Conservation (phyloP, 2,888 invertebrate genomes). For the Psylliodes chrysocephalus region DNA sequence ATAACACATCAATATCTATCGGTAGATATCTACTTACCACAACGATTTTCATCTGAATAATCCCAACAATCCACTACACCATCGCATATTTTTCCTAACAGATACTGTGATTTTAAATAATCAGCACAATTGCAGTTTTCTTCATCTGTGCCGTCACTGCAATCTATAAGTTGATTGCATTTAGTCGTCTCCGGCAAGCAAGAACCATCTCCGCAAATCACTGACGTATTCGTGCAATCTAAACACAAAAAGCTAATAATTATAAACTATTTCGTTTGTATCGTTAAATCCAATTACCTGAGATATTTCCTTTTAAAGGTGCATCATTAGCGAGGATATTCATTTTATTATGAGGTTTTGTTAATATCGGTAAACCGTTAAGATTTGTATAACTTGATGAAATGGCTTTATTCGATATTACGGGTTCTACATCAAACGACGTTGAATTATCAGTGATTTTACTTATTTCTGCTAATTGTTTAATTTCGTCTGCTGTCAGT, state of each 20-base stretch:
- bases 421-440: conserved; percentile 62
- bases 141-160: conserved; percentile 77
- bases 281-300: conserved; percentile 22
- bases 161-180: conserved; percentile 79
- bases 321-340: conserved; percentile 46
- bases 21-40: no score
- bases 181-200: conserved; percentile 74
- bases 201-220: conserved; percentile 69
- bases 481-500: conserved; percentile 60
- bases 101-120: conserved; percentile 75
- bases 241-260: conserved; percentile 11
- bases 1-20: no score
- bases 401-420: conserved; percentile 72
- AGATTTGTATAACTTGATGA: conserved; percentile 72
- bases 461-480: conserved; percentile 69
- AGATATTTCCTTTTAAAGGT: conserved; percentile 60
- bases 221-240: conserved; percentile 36
- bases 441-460: conserved; percentile 68
- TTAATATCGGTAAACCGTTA: conserved; percentile 74
- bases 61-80: conserved; percentile 84
- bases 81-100: conserved; percentile 80
- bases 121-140: conserved; percentile 80
- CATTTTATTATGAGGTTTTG: conserved; percentile 72
- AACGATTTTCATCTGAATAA: conserved; percentile 80
- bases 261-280: not conserved